phyloP scores from a whole-genome alignment of 2,113 vertebrate species.

The Clarias macrocephalus region DNA sequence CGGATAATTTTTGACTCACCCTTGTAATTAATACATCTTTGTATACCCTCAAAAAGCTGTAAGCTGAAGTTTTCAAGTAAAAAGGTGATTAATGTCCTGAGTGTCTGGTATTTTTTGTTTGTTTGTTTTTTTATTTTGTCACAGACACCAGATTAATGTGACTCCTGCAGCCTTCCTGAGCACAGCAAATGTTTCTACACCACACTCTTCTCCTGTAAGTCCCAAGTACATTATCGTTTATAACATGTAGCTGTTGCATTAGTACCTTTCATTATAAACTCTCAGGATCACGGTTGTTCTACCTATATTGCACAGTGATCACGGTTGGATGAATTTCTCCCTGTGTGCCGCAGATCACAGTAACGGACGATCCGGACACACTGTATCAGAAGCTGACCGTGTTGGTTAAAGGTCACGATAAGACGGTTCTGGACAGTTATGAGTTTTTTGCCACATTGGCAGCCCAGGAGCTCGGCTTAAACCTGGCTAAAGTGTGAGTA shows the following conservation, averaged over 20 bases:
- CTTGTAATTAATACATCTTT: too few species aligned
- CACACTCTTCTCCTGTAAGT: slow-evolving; percentile 58
- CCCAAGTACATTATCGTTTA: background rate
- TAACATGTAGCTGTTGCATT: background rate
- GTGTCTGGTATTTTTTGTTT: background rate
- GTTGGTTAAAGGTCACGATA: slow-evolving; percentile 90
- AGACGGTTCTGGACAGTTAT: slow-evolving; percentile 90
- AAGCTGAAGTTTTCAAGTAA: too few species aligned
- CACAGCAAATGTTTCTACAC: slow-evolving; percentile 48
- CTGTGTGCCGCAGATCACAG: slow-evolving; percentile 73
- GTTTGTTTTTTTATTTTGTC: background rate
- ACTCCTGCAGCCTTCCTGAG: slow-evolving; percentile 57
- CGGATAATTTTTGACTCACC: too few species aligned
- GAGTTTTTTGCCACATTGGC: slow-evolving; percentile 88
- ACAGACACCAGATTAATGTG: slow-evolving; percentile 49
- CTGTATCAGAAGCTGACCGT: slow-evolving; percentile 85
- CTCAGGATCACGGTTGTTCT: background rate
- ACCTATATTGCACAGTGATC: background rate
- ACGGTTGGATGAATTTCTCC: background rate
- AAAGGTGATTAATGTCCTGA: too few species aligned
- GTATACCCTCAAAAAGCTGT: too few species aligned
- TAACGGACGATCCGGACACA: slow-evolving; percentile 84
- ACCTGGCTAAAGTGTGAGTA: slow-evolving; percentile 86
- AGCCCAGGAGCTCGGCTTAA: slow-evolving; percentile 87
- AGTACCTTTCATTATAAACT: background rate